phyloP scores from a whole-genome alignment of 2,797 vertebrate species.

The Xiphorhynchus erythropygius region DNA sequence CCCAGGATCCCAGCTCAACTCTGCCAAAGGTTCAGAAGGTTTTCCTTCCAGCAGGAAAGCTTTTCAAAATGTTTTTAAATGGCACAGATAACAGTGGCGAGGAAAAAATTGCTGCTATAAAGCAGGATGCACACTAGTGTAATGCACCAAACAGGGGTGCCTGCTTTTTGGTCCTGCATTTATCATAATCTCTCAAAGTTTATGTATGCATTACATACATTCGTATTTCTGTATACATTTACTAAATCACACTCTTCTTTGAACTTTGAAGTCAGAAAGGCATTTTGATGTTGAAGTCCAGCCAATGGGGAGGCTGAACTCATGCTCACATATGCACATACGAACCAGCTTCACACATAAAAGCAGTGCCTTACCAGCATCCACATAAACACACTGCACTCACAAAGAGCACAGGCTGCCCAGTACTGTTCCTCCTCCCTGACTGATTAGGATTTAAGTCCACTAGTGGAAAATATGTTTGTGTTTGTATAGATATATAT shows the following conservation, averaged over 20 bases:
- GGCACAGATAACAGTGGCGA: not conserved
- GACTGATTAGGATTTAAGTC: not conserved
- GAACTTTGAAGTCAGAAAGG: not conserved
- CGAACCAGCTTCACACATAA: not conserved
- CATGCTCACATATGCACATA: not conserved
- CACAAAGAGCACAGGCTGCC: not conserved
- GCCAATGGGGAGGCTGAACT: not conserved
- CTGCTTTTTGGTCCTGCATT: not conserved
- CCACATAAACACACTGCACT: not conserved
- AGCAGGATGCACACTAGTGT: not conserved
- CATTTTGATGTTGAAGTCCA: not conserved
- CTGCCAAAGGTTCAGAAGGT: not conserved
- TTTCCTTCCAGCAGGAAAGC: not conserved
- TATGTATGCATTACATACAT: not conserved
- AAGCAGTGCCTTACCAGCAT: not conserved
- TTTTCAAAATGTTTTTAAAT: not conserved
- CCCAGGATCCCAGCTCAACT: not conserved
- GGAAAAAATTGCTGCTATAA: not conserved
- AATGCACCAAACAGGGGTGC: not conserved
- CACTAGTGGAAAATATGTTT: not conserved
- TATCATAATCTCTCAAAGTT: not conserved
- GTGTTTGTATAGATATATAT: not conserved
- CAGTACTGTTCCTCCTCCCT: not conserved
- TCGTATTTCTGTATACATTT: not conserved
- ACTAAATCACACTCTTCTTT: not conserved